Percentiles rank a stretch among this genome's conserved stretches.
Evolutionary conservation across 2,797 vertebrate genomes (phyloP).

Genomic region (Alauda arvensis): DNA sequence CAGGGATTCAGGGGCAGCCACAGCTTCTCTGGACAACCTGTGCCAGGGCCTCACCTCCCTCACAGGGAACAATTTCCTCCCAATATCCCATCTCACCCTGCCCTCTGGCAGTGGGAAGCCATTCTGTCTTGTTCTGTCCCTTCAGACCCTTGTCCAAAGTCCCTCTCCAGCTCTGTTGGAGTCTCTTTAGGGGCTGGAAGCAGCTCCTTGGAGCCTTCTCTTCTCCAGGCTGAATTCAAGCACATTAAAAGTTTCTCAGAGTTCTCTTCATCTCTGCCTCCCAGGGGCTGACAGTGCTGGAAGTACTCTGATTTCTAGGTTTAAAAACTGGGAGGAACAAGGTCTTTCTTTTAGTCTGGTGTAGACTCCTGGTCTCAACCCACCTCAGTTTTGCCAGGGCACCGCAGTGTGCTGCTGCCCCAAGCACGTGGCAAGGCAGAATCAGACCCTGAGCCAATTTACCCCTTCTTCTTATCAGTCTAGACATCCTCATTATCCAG

Average conservation of each 20-base stretch:
- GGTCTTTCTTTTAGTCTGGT: background rate
- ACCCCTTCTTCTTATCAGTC: conserved; percentile 54
- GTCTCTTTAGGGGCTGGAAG: background rate
- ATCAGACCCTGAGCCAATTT: conserved; percentile 44
- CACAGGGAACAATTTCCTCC: background rate
- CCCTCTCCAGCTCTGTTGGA: background rate
- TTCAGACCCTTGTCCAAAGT: background rate
- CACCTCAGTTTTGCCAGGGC: background rate
- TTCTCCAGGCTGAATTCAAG: background rate
- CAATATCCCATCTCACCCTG: background rate
- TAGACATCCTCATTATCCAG: conserved; percentile 60
- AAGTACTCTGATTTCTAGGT: background rate
- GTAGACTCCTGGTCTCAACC: background rate
- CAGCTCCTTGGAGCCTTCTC: background rate
- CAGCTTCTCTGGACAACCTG: background rate
- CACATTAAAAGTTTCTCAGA: background rate
- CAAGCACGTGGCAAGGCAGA: background rate
- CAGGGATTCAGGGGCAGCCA: background rate
- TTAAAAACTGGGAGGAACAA: background rate
- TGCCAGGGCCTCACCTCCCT: background rate
- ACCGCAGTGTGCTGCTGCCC: background rate
- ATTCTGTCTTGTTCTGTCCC: background rate
- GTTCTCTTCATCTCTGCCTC: background rate
- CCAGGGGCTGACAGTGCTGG: background rate
- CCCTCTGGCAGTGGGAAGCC: background rate